Percentiles rank a stretch among this genome's conserved stretches.
Evolutionary conservation across 1,140 invertebrate genomes (phyloP).

Genomic region (Eciton burchellii): DNA sequence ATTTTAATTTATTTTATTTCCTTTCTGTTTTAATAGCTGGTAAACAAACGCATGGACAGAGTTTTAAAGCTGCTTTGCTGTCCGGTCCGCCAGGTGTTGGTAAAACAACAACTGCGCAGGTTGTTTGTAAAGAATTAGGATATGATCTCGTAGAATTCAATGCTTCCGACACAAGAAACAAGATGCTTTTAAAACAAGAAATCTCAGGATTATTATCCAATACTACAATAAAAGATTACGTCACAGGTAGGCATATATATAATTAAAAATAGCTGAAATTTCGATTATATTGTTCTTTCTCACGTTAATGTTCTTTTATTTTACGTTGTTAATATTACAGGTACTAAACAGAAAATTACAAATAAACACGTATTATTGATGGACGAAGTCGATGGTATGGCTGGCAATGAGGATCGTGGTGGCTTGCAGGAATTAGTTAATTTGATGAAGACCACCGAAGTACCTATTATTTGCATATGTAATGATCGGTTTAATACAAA

Average conservation of each 20-base stretch:
- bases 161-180: constrained; percentile 98
- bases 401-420: constrained; percentile 99
- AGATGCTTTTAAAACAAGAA: constrained; percentile 93
- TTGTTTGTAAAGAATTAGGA: constrained; percentile 94
- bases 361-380: constrained; percentile 97
- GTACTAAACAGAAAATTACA: constrained; percentile 70
- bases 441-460: constrained; percentile 95
- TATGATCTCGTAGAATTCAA: constrained; percentile 98
- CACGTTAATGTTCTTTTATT: too few relatives aligned
- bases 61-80: constrained; percentile 95
- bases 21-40: not conserved
- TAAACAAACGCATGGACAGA: constrained; percentile 33
- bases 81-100: constrained; percentile 98
- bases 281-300: not conserved
- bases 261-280: constrained; percentile 57
- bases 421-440: constrained; percentile 97
- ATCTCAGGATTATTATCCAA: constrained; percentile 92
- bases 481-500: constrained; percentile 98
- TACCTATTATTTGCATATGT: constrained; percentile 99
- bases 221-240: constrained; percentile 89
- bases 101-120: constrained; percentile 95
- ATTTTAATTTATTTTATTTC: constrained; percentile 28
- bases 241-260: constrained; percentile 84
- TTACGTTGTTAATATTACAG: constrained; percentile 45
- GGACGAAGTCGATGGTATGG: constrained; percentile 99